Evolutionary conservation across 2,888 invertebrate species (phyloP).

Genomic region (Neocrepidodera transversa): DNA sequence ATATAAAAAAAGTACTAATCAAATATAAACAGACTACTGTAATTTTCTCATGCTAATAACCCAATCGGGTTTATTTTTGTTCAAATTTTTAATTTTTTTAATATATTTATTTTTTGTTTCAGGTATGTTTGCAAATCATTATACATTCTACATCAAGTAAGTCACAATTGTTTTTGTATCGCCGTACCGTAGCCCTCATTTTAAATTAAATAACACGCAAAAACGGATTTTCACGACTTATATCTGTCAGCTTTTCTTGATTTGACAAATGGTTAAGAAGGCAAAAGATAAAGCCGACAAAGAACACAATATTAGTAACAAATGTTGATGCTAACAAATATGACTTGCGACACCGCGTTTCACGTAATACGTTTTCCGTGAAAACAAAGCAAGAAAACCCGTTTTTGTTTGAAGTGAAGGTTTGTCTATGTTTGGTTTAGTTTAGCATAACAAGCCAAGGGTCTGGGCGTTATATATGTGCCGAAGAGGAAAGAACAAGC

Average conservation of each 20-base stretch:
- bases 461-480: conserved; percentile 42
- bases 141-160: too few species aligned
- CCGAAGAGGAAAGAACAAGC: conserved; percentile 38
- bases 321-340: conserved; percentile 20
- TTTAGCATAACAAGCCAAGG: conserved; percentile 50
- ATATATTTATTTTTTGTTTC: too few species aligned
- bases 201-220: neutral
- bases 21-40: too few species aligned
- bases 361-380: conserved; percentile 13
- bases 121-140: too few species aligned
- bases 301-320: conserved; percentile 13
- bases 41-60: too few species aligned
- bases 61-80: too few species aligned
- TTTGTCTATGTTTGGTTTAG: conserved; percentile 45
- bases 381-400: conserved; percentile 25
- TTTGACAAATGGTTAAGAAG: conserved; percentile 14
- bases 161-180: too few species aligned
- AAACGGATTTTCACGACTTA: neutral
- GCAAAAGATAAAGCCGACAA: conserved; percentile 1
- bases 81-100: too few species aligned
- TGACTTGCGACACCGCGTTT: neutral
- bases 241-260: neutral
- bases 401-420: conserved; percentile 33
- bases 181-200: too few species aligned
- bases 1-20: too few species aligned